These are phyloP conservation scores for Andrena camellia DNA, from an alignment of 2,888 invertebrate species.

Conservation along the genomic window DNA sequence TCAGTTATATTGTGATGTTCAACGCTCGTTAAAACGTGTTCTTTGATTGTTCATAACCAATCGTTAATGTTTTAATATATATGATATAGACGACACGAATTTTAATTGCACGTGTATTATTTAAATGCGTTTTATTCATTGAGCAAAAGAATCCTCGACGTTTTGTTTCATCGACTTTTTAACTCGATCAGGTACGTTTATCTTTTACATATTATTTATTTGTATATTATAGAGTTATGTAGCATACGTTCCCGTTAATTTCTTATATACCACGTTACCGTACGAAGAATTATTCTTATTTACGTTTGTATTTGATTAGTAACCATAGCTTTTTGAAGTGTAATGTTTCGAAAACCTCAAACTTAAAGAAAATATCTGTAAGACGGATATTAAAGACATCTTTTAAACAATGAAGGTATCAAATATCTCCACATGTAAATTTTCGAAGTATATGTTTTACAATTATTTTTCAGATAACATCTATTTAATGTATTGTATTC, in stretches of 20 bases:
- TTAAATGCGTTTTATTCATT: slow-evolving; percentile 55
- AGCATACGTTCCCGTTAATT: background rate
- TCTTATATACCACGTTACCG: background rate
- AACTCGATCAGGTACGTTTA: slow-evolving; percentile 50
- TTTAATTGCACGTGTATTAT: slow-evolving; percentile 30
- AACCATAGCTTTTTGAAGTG: background rate
- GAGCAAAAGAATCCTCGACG: background rate
- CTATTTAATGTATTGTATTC: background rate
- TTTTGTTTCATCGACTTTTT: slow-evolving; percentile 10
- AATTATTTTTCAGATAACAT: background rate
- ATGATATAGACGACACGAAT: slow-evolving; percentile 32
- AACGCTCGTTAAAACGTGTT: slow-evolving; percentile 36
- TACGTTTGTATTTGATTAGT: background rate
- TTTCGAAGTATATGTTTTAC: background rate
- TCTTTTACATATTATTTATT: slow-evolving; percentile 42
- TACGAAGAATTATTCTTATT: background rate
- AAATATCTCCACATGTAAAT: background rate
- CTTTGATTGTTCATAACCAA: slow-evolving; percentile 38
- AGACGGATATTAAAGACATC: background rate
- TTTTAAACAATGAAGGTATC: background rate
- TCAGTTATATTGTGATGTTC: slow-evolving; percentile 54
- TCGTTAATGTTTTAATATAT: slow-evolving; percentile 35
- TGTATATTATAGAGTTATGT: slow-evolving; percentile 8
- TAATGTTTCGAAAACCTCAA: background rate
- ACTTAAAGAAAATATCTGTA: background rate